Percentiles rank a stretch among this genome's conserved stretches.
Conservation (phyloP, 2,113 vertebrate genomes). For the Gymnogyps californianus region DNA sequence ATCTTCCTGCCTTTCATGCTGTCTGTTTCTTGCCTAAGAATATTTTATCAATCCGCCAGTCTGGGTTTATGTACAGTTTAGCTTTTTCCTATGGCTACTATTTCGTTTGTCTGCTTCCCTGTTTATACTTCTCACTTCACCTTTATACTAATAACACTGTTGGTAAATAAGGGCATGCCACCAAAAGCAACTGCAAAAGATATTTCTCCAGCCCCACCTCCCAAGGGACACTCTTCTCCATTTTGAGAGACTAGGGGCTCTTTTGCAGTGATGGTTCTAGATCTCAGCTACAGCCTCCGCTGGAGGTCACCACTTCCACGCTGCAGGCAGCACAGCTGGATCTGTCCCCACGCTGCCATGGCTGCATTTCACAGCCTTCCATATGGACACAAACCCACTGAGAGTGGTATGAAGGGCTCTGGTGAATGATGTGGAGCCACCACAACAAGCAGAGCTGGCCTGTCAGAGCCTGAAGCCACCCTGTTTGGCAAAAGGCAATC, state of each 20-base stretch:
- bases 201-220: neutral
- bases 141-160: neutral
- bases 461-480: neutral
- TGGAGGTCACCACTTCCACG: neutral
- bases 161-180: neutral
- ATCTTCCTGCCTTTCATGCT: neutral
- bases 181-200: neutral
- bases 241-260: neutral
- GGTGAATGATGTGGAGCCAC: neutral
- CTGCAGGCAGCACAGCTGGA: neutral
- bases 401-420: neutral
- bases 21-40: neutral
- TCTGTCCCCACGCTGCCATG: neutral
- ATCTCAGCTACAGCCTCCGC: neutral
- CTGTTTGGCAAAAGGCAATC: neutral
- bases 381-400: neutral
- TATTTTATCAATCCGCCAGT: neutral
- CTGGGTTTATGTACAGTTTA: neutral
- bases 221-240: neutral
- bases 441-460: neutral
- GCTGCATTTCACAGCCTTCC: neutral
- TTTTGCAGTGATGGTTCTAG: neutral
- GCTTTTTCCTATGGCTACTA: neutral
- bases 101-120: neutral
- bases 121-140: neutral